Evolutionary conservation across 1,140 invertebrate species (phyloP), one percentile per base, ranked within the genome.

Genomic region (Drosophila saltans): DNA sequence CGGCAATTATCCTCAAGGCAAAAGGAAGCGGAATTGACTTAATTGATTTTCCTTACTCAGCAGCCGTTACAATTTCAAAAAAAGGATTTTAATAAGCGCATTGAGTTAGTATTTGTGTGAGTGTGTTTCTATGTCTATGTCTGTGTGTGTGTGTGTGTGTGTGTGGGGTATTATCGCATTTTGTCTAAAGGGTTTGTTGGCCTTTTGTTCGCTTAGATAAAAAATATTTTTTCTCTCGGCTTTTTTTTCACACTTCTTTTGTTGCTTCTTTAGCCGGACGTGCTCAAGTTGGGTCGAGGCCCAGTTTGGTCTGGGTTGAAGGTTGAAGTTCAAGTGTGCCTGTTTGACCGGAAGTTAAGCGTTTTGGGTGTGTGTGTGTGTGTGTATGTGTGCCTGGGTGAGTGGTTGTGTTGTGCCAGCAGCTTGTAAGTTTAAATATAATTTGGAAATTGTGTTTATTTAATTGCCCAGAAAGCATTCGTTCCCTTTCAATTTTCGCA

Each of bases 381-480:
- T 39, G 56, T 70, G 52, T 43, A 43, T 33, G 45, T 28, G 64
- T 45, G 55, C 30, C 28, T 66, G 70, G 7, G 59, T 55, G 72
- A 69, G 68, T 33, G 56, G n/a, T 16, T 36, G 33, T 58, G 62
- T 66, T 89, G 73, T 89, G 45, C 45, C 45, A 52, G 8, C 45
- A 52, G 45, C 45, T 52, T 52, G 45, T 26, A 52, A 84, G 80
- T 89, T 89, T 89, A 89, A 89, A 89, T 89, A 90, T 88, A 81
- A 89, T 89, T 89, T 84, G 80, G 78, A 89, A 89, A 89, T 89
- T 89, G 84, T 89, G 84, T 89, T 89, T 81, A 89, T 89, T 89
- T 89, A 89, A 89, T 89, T 89, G 84, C 68, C 78, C 78, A 85
- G 84, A 89, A 89, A 89, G 80, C 60, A 59, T 72, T 74, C 56